Conservation (phyloP, 2,797 vertebrate species). For the Gallinago stenura region DNA sequence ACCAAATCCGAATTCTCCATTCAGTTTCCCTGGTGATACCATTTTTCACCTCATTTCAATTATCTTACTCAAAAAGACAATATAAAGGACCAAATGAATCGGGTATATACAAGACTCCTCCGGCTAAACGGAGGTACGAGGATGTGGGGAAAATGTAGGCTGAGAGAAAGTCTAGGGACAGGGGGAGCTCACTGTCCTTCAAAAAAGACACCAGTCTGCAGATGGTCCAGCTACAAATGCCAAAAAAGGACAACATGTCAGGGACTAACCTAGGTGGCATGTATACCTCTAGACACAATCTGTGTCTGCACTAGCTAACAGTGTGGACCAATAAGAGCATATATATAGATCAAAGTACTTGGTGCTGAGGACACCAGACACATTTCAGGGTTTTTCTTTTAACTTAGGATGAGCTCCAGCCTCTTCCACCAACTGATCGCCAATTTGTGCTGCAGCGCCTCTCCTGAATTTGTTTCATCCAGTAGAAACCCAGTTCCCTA, state of each 20-base stretch:
- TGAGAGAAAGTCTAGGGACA: background rate
- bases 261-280: background rate
- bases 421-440: background rate
- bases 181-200: background rate
- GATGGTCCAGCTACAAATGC: background rate
- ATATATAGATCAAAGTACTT: background rate
- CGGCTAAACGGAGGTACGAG: background rate
- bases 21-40: background rate
- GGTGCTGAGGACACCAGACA: background rate
- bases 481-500: background rate
- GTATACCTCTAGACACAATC: background rate
- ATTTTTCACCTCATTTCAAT: background rate
- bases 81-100: background rate
- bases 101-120: background rate
- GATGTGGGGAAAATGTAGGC: background rate
- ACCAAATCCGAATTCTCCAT: background rate
- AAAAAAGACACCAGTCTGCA: background rate
- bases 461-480: background rate
- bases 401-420: background rate
- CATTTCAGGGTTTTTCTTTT: background rate
- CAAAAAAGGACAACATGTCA: background rate
- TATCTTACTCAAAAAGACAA: background rate
- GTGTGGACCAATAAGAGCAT: background rate
- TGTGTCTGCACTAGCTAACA: background rate
- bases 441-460: background rate